These are phyloP conservation scores for Torymus aiolomorphi DNA, from an alignment of 2,888 invertebrate species.

Conservation along the genomic window DNA sequence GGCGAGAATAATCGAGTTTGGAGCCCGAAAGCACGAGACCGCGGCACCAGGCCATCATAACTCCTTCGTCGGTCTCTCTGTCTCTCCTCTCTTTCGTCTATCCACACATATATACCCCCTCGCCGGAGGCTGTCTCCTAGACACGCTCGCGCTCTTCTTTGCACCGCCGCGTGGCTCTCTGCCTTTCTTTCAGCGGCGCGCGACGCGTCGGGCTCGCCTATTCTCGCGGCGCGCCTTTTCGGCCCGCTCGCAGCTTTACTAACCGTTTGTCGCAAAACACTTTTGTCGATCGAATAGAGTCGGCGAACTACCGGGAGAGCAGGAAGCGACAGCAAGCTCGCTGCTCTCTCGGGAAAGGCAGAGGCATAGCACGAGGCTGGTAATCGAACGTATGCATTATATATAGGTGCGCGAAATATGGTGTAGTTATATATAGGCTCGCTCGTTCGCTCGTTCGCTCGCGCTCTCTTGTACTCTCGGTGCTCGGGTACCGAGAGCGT, in stretches of 20 bases:
- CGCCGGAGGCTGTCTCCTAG: too few species aligned
- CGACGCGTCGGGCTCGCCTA: slow-evolving; percentile 13
- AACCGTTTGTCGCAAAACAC: slow-evolving; percentile 71
- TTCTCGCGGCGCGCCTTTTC: slow-evolving; percentile 15
- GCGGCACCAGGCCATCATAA: slow-evolving; percentile 26
- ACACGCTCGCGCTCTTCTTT: too few species aligned
- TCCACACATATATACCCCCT: too few species aligned
- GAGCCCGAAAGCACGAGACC: slow-evolving; percentile 47
- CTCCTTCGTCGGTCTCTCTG: background rate
- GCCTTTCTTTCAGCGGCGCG: too few species aligned
- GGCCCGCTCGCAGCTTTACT: slow-evolving; percentile 35
- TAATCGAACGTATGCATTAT: slow-evolving; percentile 5
- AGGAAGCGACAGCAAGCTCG: slow-evolving; percentile 61
- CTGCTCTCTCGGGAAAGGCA: too few species aligned
- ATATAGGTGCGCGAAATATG: too few species aligned
- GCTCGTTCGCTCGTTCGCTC: too few species aligned
- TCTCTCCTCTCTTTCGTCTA: background rate
- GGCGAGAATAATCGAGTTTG: slow-evolving; percentile 52
- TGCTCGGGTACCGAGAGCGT: slow-evolving; percentile 24
- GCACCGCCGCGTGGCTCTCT: too few species aligned
- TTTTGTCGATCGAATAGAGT: slow-evolving; percentile 74
- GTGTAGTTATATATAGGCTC: too few species aligned
- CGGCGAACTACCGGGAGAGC: slow-evolving; percentile 66
- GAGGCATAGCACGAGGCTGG: background rate
- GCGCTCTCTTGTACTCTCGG: background rate